A percentile compares a stretch with the other conserved stretches of the same genome.
phyloP scores from a whole-genome alignment of 2,797 vertebrate species.

The Paramormyrops hopkinsi region DNA sequence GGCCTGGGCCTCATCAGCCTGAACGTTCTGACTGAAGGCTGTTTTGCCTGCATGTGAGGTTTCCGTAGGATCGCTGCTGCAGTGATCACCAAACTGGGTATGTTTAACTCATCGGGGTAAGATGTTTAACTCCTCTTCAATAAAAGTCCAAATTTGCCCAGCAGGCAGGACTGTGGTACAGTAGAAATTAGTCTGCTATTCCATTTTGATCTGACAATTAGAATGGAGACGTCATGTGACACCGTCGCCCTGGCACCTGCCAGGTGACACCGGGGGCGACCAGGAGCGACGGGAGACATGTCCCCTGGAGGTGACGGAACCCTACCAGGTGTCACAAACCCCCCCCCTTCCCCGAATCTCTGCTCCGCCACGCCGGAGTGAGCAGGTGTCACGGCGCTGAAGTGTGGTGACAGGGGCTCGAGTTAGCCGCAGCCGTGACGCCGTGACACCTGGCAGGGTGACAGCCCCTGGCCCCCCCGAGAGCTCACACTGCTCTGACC shows the following conservation, averaged over 20 bases:
- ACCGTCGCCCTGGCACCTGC: slow-evolving; percentile 18
- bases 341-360: not conserved
- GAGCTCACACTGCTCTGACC: slow-evolving; percentile 17
- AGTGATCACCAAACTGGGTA: not conserved
- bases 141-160: not conserved
- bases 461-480: not conserved
- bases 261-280: slow-evolving; percentile 25
- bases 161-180: too few relatives aligned
- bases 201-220: not conserved
- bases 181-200: not conserved
- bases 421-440: not conserved
- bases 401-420: slow-evolving; percentile 11
- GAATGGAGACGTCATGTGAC: slow-evolving; percentile 13
- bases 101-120: not conserved
- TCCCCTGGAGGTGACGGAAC: slow-evolving; percentile 29
- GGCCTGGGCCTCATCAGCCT: not conserved
- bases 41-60: not conserved
- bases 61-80: not conserved
- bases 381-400: not conserved
- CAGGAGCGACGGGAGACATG: slow-evolving; percentile 25
- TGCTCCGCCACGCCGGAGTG: not conserved
- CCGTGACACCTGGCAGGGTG: not conserved
- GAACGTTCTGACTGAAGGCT: not conserved
- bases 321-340: slow-evolving; percentile 23
- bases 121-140: not conserved